A percentile compares a stretch with the other conserved stretches of the same genome.
Evolutionary conservation across 1,140 invertebrate genomes (phyloP).

Genomic region (Drosophila serrata): DNA sequence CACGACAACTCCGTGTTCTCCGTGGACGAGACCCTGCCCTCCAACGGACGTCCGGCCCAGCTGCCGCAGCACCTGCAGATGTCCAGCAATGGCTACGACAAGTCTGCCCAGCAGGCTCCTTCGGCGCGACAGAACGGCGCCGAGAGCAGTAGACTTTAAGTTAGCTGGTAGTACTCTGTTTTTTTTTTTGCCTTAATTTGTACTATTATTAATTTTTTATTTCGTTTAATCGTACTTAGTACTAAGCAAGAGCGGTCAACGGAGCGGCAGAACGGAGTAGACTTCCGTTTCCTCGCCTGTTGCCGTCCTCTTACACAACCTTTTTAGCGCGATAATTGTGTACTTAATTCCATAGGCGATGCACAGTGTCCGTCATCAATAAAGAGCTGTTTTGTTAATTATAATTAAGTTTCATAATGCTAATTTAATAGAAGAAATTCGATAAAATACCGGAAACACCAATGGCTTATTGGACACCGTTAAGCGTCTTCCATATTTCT

Average conservation of each 20-base stretch:
- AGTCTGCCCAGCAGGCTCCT: conserved; percentile 50
- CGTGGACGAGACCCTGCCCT: conserved; percentile 68
- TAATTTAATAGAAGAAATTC: too few relatives aligned
- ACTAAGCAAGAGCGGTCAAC: conserved; percentile 19
- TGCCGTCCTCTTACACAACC: conserved; percentile 7
- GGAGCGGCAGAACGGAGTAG: neutral
- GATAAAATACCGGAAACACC: neutral
- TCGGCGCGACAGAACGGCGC: conserved; percentile 55
- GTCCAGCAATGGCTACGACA: conserved; percentile 73
- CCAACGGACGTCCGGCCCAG: conserved; percentile 71
- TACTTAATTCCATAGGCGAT: conserved; percentile 38
- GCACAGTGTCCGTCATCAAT: conserved; percentile 35
- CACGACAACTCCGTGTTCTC: conserved; percentile 83
- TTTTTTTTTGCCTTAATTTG: conserved; percentile 31
- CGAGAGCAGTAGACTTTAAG: conserved; percentile 84
- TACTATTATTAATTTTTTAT: conserved; percentile 60
- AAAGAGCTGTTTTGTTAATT: conserved; percentile 67
- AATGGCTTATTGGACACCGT: too few relatives aligned
- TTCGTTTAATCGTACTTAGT: conserved; percentile 51
- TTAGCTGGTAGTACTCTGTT: conserved; percentile 32
- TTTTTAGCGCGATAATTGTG: conserved; percentile 22
- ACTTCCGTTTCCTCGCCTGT: neutral
- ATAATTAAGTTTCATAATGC: neutral
- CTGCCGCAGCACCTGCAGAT: conserved; percentile 79
- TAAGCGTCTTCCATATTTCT: neutral